Conservation (phyloP, 1,140 invertebrate genomes). For the Venturia canescens region DNA sequence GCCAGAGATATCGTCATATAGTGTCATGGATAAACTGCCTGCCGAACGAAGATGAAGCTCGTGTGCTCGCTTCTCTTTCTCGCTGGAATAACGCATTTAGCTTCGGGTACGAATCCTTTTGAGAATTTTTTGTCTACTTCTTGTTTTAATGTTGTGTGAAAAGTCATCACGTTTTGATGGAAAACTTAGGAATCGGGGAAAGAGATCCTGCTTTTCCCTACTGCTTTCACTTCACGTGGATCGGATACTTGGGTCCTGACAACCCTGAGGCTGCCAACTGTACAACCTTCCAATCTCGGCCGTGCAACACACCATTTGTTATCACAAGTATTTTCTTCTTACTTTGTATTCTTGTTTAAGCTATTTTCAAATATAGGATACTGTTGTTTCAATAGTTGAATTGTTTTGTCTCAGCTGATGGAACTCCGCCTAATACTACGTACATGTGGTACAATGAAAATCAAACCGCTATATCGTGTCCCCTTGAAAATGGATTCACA, state of each 20-base stretch:
- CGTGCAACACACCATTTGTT: slow-evolving; percentile 56
- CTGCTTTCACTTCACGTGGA: slow-evolving; percentile 63
- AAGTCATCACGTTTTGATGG: background rate
- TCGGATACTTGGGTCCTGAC: slow-evolving; percentile 1
- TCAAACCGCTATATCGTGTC: slow-evolving; percentile 36
- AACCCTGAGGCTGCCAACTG: slow-evolving; percentile 44
- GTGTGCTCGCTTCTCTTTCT: background rate
- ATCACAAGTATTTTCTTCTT: slow-evolving; percentile 43
- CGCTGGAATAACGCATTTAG: background rate
- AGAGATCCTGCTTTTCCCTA: background rate
- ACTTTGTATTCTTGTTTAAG: slow-evolving; percentile 15
- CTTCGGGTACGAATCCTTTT: background rate
- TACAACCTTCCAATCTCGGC: slow-evolving; percentile 13
- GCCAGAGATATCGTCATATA: slow-evolving; percentile 15
- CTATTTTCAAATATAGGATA: slow-evolving; percentile 18
- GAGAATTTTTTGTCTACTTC: background rate
- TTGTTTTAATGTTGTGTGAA: background rate
- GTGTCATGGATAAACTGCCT: background rate
- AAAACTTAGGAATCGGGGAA: background rate
- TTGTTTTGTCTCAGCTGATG: slow-evolving; percentile 48
- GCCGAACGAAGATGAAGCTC: background rate
- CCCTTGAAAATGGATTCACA: slow-evolving; percentile 34
- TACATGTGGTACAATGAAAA: slow-evolving; percentile 45
- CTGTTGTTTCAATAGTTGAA: slow-evolving; percentile 3
- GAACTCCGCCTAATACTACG: slow-evolving; percentile 51